Base-by-base conservation (phyloP, 2,888 invertebrate species). In the Monochamus alternatus region DNA sequence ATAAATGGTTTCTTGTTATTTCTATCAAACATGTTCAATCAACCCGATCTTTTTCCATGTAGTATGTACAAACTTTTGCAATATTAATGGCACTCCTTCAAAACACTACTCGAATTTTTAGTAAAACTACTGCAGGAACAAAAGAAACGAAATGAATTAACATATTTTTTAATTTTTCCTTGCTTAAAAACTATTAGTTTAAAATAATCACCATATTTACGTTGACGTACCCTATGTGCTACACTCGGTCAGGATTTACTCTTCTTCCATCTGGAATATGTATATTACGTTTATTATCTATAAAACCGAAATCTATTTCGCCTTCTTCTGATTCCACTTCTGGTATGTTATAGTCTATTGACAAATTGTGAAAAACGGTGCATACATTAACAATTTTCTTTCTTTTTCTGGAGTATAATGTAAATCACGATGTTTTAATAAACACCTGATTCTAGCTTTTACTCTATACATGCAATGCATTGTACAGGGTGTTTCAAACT, bases 361-460 rank as follows among this genome's bases (percentile, higher is more conserved):
- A 76, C 10, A 76, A 5, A 44, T 74, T 76, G 43, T 76, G 76
- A 30, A 74, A 47, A 44, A 74, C 71, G 10, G 52, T 65, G 74
- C 77, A 77, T 38, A 72, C 72, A 51, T 77, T 77, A 14, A 77
- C 62, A 47, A 77, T 74, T 51, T 70, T 66, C 63, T 14, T 22
- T 69, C 73, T 12, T 43, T 73, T 55, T 22, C 22, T 38, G 78
- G 74, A 10, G 59, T 3, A 67, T 77, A 75, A 64, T 77, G 75
- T 47, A 75, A 66, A 9, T 73, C 73, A 58, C 78, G 43, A 52
- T 78, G 75, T 63, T 74, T 76, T 43, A 73, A 31, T 22, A 76
- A 51, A 51, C 69, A 76, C 65, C 73, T 69, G 68, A 78, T 74
- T 44, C 75, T 43, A n/a, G 47, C 73, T 66, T 78, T 75, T 43